Percentiles rank a stretch among this genome's conserved stretches.
Conservation (phyloP, 2,113 vertebrate genomes). For the Gallinago paraguaiae region DNA sequence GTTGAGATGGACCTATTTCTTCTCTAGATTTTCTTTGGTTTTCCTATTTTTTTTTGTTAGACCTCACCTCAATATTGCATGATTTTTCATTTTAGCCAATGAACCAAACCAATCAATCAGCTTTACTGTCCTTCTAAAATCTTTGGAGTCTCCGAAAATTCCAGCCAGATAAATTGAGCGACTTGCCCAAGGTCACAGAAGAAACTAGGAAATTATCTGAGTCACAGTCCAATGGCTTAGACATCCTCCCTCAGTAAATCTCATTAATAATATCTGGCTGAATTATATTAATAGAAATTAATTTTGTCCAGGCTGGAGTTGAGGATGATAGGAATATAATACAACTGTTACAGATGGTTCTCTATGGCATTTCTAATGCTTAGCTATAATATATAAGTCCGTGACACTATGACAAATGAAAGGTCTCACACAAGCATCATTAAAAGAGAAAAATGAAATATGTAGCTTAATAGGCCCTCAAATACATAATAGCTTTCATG, state of each 20-base stretch:
- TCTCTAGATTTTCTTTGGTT: neutral
- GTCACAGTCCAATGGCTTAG: slow-evolving; percentile 43
- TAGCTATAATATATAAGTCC: neutral
- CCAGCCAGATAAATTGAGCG: neutral
- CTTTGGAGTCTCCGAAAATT: neutral
- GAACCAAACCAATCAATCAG: neutral
- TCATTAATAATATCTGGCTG: slow-evolving; percentile 51
- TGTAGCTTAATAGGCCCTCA: neutral
- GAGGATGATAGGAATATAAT: neutral
- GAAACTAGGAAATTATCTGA: slow-evolving; percentile 47
- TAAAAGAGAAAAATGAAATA: neutral
- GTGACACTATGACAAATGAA: neutral
- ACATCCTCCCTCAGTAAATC: slow-evolving; percentile 15
- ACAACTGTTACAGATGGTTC: neutral
- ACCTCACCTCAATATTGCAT: neutral
- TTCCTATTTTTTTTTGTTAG: neutral
- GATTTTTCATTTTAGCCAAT: neutral
- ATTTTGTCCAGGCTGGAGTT: neutral
- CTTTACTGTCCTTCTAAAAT: neutral
- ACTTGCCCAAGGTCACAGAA: slow-evolving; percentile 39
- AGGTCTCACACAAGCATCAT: neutral
- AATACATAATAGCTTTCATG: neutral
- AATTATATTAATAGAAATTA: slow-evolving; percentile 51
- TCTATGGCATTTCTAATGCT: neutral
- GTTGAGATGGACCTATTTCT: neutral